Conservation (phyloP, 2,888 invertebrate genomes). For the Azorinus chamasolen region DNA sequence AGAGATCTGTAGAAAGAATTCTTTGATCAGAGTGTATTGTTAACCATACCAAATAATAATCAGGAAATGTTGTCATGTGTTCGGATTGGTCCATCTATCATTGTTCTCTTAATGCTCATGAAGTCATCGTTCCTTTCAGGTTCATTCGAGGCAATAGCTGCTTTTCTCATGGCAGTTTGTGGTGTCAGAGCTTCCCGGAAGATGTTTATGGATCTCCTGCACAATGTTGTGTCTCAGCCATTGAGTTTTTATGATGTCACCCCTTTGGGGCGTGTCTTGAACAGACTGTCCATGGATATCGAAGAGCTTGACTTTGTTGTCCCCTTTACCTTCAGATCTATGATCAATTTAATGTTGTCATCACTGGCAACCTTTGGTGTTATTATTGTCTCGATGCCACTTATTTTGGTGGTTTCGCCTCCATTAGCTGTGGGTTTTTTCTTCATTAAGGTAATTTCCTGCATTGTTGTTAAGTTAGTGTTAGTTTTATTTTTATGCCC, state of each 20-base stretch:
- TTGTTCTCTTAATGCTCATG: too few species aligned
- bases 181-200: constrained; percentile 85
- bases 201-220: constrained; percentile 83
- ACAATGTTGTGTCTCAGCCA: constrained; percentile 80
- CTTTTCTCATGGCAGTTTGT: constrained; percentile 83
- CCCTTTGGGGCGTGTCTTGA: constrained; percentile 87
- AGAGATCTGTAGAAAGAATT: too few species aligned
- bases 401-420: constrained; percentile 70
- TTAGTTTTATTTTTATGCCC: not conserved
- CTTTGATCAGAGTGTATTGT: too few species aligned
- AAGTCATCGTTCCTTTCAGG: constrained; percentile 68
- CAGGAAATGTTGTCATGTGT: too few species aligned
- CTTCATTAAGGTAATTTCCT: constrained; percentile 78
- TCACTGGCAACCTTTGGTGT: constrained; percentile 68
- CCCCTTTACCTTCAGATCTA: constrained; percentile 82
- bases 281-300: constrained; percentile 83
- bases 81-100: too few species aligned
- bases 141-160: constrained; percentile 71
- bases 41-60: too few species aligned
- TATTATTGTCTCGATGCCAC: constrained; percentile 73
- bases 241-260: constrained; percentile 82
- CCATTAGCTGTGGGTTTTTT: constrained; percentile 74
- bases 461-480: not conserved
- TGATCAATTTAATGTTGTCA: constrained; percentile 77
- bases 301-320: constrained; percentile 80